These are phyloP conservation scores for Hybos culiciformis DNA, from an alignment of 2,888 invertebrate genomes.

Conservation along the genomic window DNA sequence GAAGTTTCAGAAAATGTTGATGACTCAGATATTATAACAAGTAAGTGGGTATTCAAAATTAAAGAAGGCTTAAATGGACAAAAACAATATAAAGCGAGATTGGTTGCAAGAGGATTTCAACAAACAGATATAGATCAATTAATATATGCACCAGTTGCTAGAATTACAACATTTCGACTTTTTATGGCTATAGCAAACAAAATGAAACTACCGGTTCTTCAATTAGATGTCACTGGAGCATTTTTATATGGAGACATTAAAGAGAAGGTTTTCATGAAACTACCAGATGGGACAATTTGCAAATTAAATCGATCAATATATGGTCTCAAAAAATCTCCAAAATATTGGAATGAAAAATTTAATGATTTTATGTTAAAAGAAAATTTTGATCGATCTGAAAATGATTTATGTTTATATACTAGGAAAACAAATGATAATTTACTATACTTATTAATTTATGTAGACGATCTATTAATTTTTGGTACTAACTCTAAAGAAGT, in stretches of 20 bases:
- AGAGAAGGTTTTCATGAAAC: background rate
- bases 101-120: slow-evolving; percentile 20
- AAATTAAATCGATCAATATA: background rate
- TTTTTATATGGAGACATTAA: background rate
- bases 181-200: background rate
- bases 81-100: slow-evolving; percentile 16
- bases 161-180: slow-evolving; percentile 12
- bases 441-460: slow-evolving; percentile 3
- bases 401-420: slow-evolving; percentile 1
- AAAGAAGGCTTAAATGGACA: slow-evolving; percentile 16
- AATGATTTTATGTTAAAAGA: background rate
- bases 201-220: background rate
- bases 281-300: background rate
- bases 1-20: too few species aligned
- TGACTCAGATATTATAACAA: slow-evolving; percentile 7
- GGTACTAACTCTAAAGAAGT: too few species aligned
- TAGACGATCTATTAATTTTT: background rate
- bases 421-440: background rate
- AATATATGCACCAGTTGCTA: slow-evolving; percentile 20
- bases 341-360: background rate
- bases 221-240: background rate
- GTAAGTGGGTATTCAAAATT: slow-evolving; percentile 17
- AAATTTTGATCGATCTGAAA: background rate
- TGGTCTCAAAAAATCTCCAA: background rate
- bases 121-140: slow-evolving; percentile 17